Percentiles rank a stretch among this genome's conserved stretches.
Evolutionary conservation across 2,888 invertebrate genomes (phyloP).

Genomic region (Abrostola triplasia): DNA sequence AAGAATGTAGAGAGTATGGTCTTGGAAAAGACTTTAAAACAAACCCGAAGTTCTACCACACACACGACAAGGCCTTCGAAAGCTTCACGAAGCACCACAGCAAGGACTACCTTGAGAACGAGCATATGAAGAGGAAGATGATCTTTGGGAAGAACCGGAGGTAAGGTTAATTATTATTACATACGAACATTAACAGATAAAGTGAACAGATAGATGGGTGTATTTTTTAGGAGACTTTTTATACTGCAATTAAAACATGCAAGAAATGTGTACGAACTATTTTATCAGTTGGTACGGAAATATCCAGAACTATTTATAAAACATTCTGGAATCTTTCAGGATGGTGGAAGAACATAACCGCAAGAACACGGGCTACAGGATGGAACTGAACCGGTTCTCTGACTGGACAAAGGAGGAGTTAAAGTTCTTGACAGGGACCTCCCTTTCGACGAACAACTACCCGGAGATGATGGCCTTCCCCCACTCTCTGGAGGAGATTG

Average conservation of each 20-base stretch:
- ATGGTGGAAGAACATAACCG: constrained; percentile 62
- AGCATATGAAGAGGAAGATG: constrained; percentile 60
- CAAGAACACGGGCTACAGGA: constrained; percentile 62
- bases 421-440: constrained; percentile 51
- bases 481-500: constrained; percentile 56
- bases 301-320: not conserved
- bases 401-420: constrained; percentile 63
- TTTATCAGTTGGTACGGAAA: not conserved
- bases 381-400: constrained; percentile 67
- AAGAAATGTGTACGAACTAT: not conserved
- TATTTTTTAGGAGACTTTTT: too few species aligned
- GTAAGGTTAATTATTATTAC: constrained; percentile 45
- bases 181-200: not conserved
- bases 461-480: constrained; percentile 57
- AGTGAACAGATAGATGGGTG: too few species aligned
- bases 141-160: constrained; percentile 69
- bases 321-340: constrained; percentile 38
- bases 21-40: constrained; percentile 24
- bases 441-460: constrained; percentile 30
- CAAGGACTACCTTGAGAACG: constrained; percentile 58
- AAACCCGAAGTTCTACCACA: constrained; percentile 29
- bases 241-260: too few species aligned
- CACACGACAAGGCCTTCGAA: constrained; percentile 40
- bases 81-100: constrained; percentile 63
- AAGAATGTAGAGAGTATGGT: not conserved